These are phyloP conservation scores for Pygathrix nemaeus DNA, from an alignment of 2,113 vertebrate genomes.

Conservation along the genomic window DNA sequence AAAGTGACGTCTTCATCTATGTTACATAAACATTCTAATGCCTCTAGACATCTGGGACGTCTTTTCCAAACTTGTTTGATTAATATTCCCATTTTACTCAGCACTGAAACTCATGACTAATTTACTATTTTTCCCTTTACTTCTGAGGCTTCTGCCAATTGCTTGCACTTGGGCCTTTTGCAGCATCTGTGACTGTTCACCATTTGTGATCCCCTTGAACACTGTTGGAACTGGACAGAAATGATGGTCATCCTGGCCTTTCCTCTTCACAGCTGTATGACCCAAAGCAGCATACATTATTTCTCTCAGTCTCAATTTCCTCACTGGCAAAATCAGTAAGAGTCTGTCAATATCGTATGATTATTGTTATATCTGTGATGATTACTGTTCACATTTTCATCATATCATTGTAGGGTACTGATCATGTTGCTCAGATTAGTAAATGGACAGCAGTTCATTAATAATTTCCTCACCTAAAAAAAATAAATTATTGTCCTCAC, in stretches of 20 bases:
- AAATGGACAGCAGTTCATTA: neutral
- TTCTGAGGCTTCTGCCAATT: neutral
- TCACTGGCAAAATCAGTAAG: constrained; percentile 1
- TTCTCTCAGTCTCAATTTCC: neutral
- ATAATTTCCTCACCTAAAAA: neutral
- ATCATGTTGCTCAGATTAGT: neutral
- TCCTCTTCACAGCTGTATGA: neutral
- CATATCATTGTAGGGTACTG: neutral
- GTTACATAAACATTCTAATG: constrained; percentile 46
- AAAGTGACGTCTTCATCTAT: constrained; percentile 47
- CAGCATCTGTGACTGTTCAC: neutral
- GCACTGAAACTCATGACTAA: neutral
- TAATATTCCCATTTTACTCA: constrained; percentile 51
- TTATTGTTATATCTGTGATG: neutral
- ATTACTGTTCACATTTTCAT: neutral
- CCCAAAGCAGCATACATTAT: neutral
- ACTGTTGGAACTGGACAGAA: neutral
- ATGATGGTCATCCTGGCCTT: neutral
- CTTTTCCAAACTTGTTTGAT: constrained; percentile 52
- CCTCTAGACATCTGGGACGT: constrained; percentile 41
- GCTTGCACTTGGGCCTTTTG: neutral
- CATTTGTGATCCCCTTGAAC: neutral
- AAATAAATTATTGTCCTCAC: neutral
- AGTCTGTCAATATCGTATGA: neutral
- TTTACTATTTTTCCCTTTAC: neutral